Evolutionary conservation across 2,113 vertebrate genomes (phyloP).

Genomic region (Catharus minimus): DNA sequence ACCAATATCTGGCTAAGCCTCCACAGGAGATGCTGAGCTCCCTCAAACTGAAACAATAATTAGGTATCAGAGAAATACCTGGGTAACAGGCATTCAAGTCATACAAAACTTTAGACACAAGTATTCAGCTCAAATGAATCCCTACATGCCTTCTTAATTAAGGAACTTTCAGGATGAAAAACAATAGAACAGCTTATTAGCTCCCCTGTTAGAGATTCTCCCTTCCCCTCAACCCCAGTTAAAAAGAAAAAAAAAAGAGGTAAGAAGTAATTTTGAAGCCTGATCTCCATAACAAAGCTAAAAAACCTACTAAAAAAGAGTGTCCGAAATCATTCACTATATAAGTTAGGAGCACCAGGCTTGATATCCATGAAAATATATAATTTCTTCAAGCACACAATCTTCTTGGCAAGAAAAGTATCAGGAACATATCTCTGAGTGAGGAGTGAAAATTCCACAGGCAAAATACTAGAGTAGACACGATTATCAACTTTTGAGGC

Average conservation of each 20-base stretch:
- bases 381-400: not conserved
- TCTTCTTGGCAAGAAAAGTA: not conserved
- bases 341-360: not conserved
- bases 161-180: not conserved
- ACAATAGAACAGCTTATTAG: not conserved
- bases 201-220: not conserved
- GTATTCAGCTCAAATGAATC: not conserved
- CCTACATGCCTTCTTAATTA: not conserved
- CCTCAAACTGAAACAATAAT: not conserved
- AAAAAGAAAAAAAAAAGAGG: not conserved
- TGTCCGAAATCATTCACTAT: not conserved
- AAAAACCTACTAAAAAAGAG: not conserved
- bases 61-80: not conserved
- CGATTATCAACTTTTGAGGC: not conserved
- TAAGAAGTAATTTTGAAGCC: not conserved
- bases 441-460: not conserved
- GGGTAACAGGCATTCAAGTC: not conserved
- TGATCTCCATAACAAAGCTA: not conserved
- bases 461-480: not conserved
- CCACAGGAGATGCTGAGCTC: not conserved
- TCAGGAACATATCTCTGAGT: not conserved
- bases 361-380: not conserved
- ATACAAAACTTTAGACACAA: not conserved
- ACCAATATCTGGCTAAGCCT: not conserved
- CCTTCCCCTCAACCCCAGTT: fast-evolving